Evolutionary conservation across 1,140 invertebrate genomes (phyloP).

Genomic region (Trichonephila clavata): DNA sequence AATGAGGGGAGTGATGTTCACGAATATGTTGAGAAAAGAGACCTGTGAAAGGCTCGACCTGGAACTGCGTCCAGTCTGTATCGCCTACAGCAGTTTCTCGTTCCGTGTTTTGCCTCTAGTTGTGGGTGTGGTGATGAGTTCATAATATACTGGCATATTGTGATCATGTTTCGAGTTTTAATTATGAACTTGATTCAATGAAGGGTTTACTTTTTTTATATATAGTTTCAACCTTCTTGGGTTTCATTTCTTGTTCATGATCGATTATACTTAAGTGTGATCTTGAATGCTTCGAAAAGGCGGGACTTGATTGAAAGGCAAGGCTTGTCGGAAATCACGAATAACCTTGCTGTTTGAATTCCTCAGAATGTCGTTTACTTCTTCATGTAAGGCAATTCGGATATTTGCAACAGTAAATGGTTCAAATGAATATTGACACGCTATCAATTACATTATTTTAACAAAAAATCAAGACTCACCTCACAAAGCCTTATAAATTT

Average conservation of each 20-base stretch:
- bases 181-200: slow-evolving; percentile 30
- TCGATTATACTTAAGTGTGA: background rate
- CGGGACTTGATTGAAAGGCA: background rate
- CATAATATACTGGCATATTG: slow-evolving; percentile 43
- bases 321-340: background rate
- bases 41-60: slow-evolving; percentile 69
- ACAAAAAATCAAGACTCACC: too few species aligned
- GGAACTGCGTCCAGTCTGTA: background rate
- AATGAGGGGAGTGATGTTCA: slow-evolving; percentile 40
- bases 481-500: too few species aligned
- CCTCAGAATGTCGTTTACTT: background rate
- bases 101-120: slow-evolving; percentile 48
- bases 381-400: background rate
- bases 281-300: background rate
- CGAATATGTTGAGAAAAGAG: slow-evolving; percentile 44
- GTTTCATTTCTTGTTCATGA: background rate
- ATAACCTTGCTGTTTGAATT: slow-evolving; percentile 16
- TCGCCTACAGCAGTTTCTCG: background rate
- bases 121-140: slow-evolving; percentile 24
- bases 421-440: background rate
- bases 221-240: background rate
- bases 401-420: background rate
- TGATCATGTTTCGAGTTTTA: slow-evolving; percentile 46
- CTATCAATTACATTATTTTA: too few species aligned
- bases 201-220: background rate